phyloP scores from a whole-genome alignment of 1,140 invertebrate genomes.

The Zaprionus davidi region DNA sequence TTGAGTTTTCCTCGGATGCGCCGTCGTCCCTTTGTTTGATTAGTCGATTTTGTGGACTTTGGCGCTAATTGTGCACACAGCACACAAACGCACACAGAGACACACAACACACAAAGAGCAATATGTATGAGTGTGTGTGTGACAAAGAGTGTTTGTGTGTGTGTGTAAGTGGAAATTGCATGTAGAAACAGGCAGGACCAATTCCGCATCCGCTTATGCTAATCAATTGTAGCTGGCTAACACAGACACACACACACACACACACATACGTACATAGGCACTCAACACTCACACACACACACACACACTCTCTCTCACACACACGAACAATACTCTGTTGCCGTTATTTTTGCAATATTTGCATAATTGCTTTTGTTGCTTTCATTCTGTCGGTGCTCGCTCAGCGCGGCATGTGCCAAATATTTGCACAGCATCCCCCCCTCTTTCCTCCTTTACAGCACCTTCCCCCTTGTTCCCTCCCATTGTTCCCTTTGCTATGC shows the following conservation, averaged over 20 bases:
- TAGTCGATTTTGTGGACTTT: slow-evolving; percentile 72
- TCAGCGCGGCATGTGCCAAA: slow-evolving; percentile 45
- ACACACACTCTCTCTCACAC: slow-evolving; percentile 9
- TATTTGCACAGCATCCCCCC: slow-evolving; percentile 51
- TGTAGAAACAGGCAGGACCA: slow-evolving; percentile 46
- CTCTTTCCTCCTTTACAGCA: not conserved
- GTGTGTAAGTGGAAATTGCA: slow-evolving; percentile 27
- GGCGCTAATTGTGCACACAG: slow-evolving; percentile 60
- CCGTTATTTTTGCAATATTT: slow-evolving; percentile 69
- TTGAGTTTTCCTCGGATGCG: slow-evolving; percentile 47
- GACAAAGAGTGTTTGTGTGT: slow-evolving; percentile 6
- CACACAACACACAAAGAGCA: slow-evolving; percentile 3
- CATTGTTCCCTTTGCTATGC: not conserved
- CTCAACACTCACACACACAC: slow-evolving; percentile 11
- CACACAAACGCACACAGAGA: slow-evolving; percentile 16
- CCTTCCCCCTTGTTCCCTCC: not conserved
- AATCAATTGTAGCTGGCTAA: slow-evolving; percentile 60
- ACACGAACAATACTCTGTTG: slow-evolving; percentile 41
- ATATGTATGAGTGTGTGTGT: not conserved
- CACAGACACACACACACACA: slow-evolving; percentile 22
- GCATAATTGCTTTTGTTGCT: slow-evolving; percentile 72
- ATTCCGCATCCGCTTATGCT: slow-evolving; percentile 57
- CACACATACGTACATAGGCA: slow-evolving; percentile 9
- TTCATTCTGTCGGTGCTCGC: slow-evolving; percentile 49
- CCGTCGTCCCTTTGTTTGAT: slow-evolving; percentile 59